Base-by-base conservation (phyloP, 2,797 vertebrate species). In the Allobates femoralis region DNA sequence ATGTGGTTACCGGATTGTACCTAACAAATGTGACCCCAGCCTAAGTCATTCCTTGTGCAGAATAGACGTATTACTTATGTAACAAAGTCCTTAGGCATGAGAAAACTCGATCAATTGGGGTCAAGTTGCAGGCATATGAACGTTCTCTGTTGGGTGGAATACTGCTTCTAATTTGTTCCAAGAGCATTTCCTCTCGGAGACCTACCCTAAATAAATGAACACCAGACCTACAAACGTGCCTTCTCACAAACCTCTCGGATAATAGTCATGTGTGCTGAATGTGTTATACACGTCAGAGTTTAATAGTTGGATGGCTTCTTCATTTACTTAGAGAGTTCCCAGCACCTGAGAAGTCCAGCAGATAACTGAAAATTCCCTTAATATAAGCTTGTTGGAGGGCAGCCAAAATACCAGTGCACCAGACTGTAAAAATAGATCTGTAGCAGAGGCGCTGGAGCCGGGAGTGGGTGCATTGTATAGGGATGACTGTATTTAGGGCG, bases 391-490 rank as follows among this genome's bases (percentile, higher is more conserved):
- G 41, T 91, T 94, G 94, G 92, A 91, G 91, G 91, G 84, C 82
- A 79, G 94, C 94, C 93, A 92, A 89, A 90, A 93, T 93, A 91
- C 91, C 91, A 87, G 85, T 89, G 92, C 91, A 91, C 89, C 88
- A 90, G 90, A 91, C 89, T 92, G 90, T 94, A 93, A 92, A 94
- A 94, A 92, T 92, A 92, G 90, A 91, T 88, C 71, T 81, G 88
- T 91, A 90, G 89, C 87, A 85, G 90, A 83, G 85, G 81, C 89
- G 12, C 18, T 76, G 77, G 86, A 85, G 77, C 82, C 50, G n/a
- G 71, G 56, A 76, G 58, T 41, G n/a, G 60, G 69, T 58, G 51
- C 21, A 34, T 62, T 53, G 60, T 56, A 62, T 16, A 60, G 55
- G 12, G 19, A 67, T 23, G 46, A 76, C 56, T 41, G 37, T 28